Base-by-base conservation (phyloP, 2,797 vertebrate species). In the Lepus townsendii region DNA sequence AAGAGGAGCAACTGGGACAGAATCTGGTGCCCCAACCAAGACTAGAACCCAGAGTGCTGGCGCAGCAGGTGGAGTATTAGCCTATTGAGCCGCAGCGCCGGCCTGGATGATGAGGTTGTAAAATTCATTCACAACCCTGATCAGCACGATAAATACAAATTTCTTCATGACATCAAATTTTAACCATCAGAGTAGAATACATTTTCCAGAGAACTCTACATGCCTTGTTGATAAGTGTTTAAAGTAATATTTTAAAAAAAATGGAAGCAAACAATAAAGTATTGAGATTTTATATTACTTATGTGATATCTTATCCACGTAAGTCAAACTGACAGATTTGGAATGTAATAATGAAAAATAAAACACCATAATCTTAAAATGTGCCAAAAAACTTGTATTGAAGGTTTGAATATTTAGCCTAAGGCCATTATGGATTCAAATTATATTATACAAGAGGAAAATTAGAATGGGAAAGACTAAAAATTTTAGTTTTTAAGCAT, bases 171-270 rank as follows among this genome's bases (percentile, higher is more conserved):
- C 76, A 96, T 73, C 62, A 96, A 93, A 92, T 68, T 95, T 77
- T 68, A 94, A 95, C 95, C 57, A 96, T 90, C 87, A 82, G 38
- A 68, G 13, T 87, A 93, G 96, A 97, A 97, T 96, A 89, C 73
- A 3, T 79, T 90, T 88, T 95, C n/a, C 10, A 77, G 35, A 47
- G 9, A 89, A 66, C 1, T n/a, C n/a, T 62, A 60, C 80, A 54
- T 79, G 1, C 3, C 24, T 52, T 83, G 5, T 1, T 73, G 63
- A 9, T 83, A 38, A 94, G 7, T 62, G 69, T 86, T 20, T 32
- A 82, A 78, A 83, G 54, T n/a, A 87, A n/a, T 57, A 76, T 35
- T 92, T 96, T 94, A 30, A 90, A 96, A 94, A 96, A 94, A 73
- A 35, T 9, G 80, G 76, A 97, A 96, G 95, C 88, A 96, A 96